Conservation (phyloP, 2,797 vertebrate species). For the Micropoecilia bifurca region DNA sequence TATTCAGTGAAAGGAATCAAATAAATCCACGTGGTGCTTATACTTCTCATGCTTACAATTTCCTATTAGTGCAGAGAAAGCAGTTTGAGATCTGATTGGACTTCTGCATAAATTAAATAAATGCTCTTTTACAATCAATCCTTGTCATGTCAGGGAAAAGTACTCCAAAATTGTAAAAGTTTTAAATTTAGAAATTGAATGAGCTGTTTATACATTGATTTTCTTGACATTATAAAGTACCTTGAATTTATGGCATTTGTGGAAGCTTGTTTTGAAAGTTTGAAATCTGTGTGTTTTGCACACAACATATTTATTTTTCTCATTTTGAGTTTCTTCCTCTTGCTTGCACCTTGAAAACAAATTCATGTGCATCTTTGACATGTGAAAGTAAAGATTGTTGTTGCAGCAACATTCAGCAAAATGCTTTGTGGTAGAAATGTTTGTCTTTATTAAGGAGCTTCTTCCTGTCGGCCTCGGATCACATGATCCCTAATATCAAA, state of each 20-base stretch:
- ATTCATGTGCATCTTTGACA: background rate
- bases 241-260: background rate
- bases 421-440: slow-evolving; percentile 6
- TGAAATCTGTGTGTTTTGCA: background rate
- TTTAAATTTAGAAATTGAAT: background rate
- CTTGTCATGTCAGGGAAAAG: background rate
- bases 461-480: background rate
- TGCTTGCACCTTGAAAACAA: background rate
- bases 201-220: background rate
- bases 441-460: background rate
- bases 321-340: background rate
- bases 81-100: too few relatives aligned
- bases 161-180: background rate
- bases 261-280: background rate
- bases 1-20: too few relatives aligned
- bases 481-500: background rate
- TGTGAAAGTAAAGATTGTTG: background rate
- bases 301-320: background rate
- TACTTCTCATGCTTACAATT: too few relatives aligned
- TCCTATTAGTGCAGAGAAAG: too few relatives aligned
- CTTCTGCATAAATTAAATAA: background rate
- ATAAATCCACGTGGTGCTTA: too few relatives aligned
- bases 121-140: too few relatives aligned
- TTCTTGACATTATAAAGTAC: background rate
- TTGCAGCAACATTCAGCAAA: slow-evolving; percentile 7